phyloP scores from a whole-genome alignment of 1,140 invertebrate genomes.

The Pectinophora gossypiella region DNA sequence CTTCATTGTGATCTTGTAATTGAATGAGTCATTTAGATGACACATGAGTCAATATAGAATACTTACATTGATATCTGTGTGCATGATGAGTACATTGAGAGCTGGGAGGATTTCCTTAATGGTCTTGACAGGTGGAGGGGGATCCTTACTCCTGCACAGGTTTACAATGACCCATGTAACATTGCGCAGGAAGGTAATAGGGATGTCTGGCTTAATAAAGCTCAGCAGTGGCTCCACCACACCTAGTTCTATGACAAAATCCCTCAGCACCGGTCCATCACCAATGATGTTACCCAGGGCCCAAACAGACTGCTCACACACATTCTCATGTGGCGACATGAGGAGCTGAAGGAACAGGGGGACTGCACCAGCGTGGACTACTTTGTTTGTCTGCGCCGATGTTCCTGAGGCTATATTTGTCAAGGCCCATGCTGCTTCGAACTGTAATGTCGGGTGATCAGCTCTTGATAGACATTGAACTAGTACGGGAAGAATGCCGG shows the following conservation, averaged over 20 bases:
- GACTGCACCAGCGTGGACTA: constrained; percentile 95
- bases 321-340: constrained; percentile 95
- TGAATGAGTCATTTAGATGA: no score
- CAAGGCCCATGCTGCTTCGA: constrained; percentile 99
- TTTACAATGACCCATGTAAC: constrained; percentile 99
- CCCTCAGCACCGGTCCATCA: constrained; percentile 92
- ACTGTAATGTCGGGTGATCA: constrained; percentile 95
- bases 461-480: constrained; percentile 91
- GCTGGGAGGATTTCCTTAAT: constrained; percentile 96
- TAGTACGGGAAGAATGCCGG: constrained; percentile 95
- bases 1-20: no score
- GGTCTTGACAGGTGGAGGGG: constrained; percentile 89
- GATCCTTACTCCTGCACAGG: constrained; percentile 97
- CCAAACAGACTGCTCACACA: constrained; percentile 99
- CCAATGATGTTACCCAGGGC: constrained; percentile 97
- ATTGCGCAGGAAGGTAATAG: constrained; percentile 94
- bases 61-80: constrained; percentile 96
- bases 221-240: constrained; percentile 91
- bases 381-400: constrained; percentile 95
- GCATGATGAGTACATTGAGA: constrained; percentile 94
- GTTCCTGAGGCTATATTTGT: constrained; percentile 99
- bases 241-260: constrained; percentile 94
- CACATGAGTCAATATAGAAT: no score
- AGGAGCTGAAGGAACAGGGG: constrained; percentile 95
- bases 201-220: constrained; percentile 95